Base-by-base conservation (phyloP, 2,797 vertebrate genomes). In the Hemibagrus guttatus region DNA sequence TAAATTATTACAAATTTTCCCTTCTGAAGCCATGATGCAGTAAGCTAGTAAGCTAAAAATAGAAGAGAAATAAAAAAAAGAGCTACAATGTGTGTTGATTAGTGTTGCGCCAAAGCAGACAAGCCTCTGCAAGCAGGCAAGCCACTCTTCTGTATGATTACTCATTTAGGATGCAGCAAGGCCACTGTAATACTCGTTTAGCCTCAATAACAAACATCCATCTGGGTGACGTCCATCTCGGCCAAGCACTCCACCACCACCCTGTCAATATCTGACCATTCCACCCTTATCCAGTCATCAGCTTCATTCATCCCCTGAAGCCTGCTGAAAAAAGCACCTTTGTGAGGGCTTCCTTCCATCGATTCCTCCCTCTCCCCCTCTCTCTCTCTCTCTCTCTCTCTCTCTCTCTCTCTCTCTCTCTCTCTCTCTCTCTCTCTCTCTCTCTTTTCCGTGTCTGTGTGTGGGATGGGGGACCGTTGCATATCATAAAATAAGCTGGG, bases 251-350 rank as follows among this genome's bases (percentile, higher is more conserved):
- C 75, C 39, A 69, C 63, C 54, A 81, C 49, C 80, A 85, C 61
- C 59, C 85, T 66, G 68, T 83, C 82, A 87, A 91, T 90, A 89
- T 88, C 86, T 81, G 66, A 39, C 84, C 63, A 52, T 86, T 85
- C 82, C 63, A 75, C 39, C 59, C 69, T 84, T 46, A 88, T 84
- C 83, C 85, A 19, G 5, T 89, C 74, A 85, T 87, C 59, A 74
- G 87, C 31, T 35, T 87, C 80, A 84, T 89, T 89, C 82, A 84
- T 81, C 81, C 81, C 75, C 8, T 13, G 68, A 89, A 71, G 64
- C 12, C 83, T 31, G 71, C 39, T 76, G 75, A 83, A 88, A 86
- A 78, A 87, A 84, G 61, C 35, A 61, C 35, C 42, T 85, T 80
- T 79, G 82, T 42, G 63, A 72, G 49, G 58, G 52, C 81, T 46